phyloP scores from a whole-genome alignment of 2,797 vertebrate genomes.

The Pangasius larnaudii region DNA sequence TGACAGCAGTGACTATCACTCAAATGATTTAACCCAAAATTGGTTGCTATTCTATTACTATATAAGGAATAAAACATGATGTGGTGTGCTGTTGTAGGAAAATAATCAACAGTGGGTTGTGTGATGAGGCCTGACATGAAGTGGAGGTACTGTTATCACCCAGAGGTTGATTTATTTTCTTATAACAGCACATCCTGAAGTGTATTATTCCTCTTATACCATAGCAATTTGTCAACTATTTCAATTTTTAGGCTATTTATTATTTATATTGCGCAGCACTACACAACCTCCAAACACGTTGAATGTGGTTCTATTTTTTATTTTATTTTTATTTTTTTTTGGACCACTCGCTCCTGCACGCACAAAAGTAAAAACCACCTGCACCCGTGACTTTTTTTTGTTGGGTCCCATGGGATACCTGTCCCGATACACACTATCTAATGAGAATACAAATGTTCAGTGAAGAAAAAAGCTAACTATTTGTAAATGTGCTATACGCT shows the following conservation, averaged over 20 bases:
- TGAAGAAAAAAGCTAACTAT: background rate
- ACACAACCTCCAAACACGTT: background rate
- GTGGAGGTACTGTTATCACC: background rate
- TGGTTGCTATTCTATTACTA: background rate
- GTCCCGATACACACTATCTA: background rate
- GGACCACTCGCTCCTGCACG: background rate
- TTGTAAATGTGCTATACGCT: background rate
- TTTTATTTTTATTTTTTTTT: background rate
- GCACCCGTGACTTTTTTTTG: background rate
- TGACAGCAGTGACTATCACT: background rate
- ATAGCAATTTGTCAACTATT: background rate
- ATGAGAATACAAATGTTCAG: background rate
- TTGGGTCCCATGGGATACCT: background rate
- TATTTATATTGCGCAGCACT: background rate
- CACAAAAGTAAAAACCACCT: background rate
- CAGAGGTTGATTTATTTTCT: background rate
- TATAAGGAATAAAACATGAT: background rate
- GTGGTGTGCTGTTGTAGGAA: background rate
- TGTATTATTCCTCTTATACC: background rate
- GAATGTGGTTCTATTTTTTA: background rate
- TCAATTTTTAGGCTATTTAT: background rate
- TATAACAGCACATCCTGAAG: background rate
- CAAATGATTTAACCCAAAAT: background rate
- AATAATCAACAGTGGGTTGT: background rate
- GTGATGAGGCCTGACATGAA: background rate